Conservation (phyloP, 2,888 invertebrate genomes). For the Acrobasis suavella region DNA sequence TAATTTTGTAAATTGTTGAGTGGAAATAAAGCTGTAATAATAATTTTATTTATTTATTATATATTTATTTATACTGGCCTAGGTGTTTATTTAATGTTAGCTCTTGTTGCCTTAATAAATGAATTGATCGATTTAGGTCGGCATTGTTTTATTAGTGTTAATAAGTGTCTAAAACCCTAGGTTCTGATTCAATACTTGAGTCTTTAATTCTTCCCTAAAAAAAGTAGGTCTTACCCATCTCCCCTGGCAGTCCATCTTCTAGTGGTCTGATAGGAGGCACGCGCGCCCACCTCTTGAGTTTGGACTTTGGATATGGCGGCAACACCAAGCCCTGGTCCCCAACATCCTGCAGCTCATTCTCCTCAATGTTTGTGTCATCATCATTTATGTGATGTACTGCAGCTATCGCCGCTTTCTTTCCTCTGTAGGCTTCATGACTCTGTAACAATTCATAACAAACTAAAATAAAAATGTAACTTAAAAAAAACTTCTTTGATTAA, state of each 20-base stretch:
- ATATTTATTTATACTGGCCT: too few species aligned
- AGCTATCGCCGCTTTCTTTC: constrained; percentile 75
- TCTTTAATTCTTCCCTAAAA: too few species aligned
- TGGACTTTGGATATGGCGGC: constrained; percentile 58
- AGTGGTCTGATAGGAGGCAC: constrained; percentile 86
- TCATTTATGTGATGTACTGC: constrained; percentile 61
- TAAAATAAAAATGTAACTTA: not conserved
- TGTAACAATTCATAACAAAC: constrained; percentile 24
- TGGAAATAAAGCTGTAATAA: too few species aligned
- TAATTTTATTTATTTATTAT: too few species aligned
- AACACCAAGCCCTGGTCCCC: constrained; percentile 62
- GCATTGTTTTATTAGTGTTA: too few species aligned
- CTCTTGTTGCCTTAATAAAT: too few species aligned
- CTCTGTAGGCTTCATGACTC: constrained; percentile 55
- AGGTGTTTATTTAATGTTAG: too few species aligned
- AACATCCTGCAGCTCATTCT: constrained; percentile 62
- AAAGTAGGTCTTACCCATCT: constrained; percentile 84
- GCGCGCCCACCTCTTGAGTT: constrained; percentile 87
- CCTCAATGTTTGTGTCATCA: constrained; percentile 65
- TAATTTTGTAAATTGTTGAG: too few species aligned
- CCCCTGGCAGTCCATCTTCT: constrained; percentile 89
- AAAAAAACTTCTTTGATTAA: not conserved
- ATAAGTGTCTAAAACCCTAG: not conserved
- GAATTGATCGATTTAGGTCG: too few species aligned
- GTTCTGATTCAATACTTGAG: too few species aligned